Conservation (phyloP, 2,888 invertebrate genomes). For the Biston stratarius region DNA sequence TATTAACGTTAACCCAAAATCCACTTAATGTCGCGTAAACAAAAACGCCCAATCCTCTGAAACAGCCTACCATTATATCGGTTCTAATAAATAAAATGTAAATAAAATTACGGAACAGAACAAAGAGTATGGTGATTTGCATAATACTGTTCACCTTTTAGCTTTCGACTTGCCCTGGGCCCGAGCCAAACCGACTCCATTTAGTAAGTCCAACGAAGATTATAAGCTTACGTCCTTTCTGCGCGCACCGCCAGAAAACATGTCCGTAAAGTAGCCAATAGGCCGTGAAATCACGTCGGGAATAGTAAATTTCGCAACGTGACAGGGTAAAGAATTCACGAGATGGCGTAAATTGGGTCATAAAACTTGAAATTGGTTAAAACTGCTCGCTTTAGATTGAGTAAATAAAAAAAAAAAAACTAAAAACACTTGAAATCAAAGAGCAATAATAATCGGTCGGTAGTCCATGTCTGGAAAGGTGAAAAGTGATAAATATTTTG, state of each 20-base stretch:
- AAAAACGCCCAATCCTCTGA: constrained; percentile 58
- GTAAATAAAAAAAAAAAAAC: constrained; percentile 2
- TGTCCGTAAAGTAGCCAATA: constrained; percentile 41
- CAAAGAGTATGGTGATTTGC: constrained; percentile 83
- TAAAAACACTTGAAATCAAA: constrained; percentile 6
- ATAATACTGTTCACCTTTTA: constrained; percentile 84
- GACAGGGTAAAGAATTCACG: constrained; percentile 40
- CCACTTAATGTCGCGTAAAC: constrained; percentile 61
- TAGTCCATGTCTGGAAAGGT: constrained; percentile 29
- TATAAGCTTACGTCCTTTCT: constrained; percentile 73
- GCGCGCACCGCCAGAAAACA: constrained; percentile 43
- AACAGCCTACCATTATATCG: constrained; percentile 68
- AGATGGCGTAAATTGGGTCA: constrained; percentile 27
- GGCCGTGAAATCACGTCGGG: constrained; percentile 42
- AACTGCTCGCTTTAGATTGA: constrained; percentile 14
- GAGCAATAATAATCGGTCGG: constrained; percentile 9
- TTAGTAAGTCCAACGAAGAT: constrained; percentile 72
- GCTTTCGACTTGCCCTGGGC: constrained; percentile 74
- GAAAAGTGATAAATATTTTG: constrained; percentile 52
- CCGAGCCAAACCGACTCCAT: constrained; percentile 78
- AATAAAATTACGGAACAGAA: constrained; percentile 75
- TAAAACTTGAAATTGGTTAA: constrained; percentile 30
- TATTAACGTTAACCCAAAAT: constrained; percentile 52
- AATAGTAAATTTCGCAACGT: constrained; percentile 40
- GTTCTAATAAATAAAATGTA: constrained; percentile 81